Evolutionary conservation across 2,888 invertebrate species (phyloP).

Genomic region (Calephelis perditalis): DNA sequence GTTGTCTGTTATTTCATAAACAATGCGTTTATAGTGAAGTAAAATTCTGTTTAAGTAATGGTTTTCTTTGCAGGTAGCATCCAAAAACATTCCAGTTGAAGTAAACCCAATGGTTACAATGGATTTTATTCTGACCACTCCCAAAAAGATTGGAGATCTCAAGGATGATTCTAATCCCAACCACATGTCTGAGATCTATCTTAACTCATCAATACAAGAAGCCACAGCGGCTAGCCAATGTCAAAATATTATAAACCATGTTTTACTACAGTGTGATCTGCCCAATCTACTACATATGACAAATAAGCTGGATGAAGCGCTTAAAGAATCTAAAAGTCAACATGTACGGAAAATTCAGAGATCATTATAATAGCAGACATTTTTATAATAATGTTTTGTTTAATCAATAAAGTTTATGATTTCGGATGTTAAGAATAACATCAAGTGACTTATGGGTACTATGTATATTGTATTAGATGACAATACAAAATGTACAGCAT

Average conservation of each 20-base stretch:
- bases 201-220: constrained; percentile 50
- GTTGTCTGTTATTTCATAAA: too few relatives aligned
- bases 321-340: constrained; percentile 77
- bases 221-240: constrained; percentile 66
- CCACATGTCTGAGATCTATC: constrained; percentile 32
- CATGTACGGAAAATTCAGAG: constrained; percentile 76
- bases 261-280: constrained; percentile 73
- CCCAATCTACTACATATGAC: constrained; percentile 75
- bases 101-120: constrained; percentile 58
- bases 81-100: constrained; percentile 45
- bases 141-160: constrained; percentile 49
- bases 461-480: too few relatives aligned
- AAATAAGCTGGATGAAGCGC: constrained; percentile 73
- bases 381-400: too few relatives aligned
- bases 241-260: constrained; percentile 55
- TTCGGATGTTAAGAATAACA: neutral
- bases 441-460: too few relatives aligned
- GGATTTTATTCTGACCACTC: constrained; percentile 56
- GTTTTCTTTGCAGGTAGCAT: constrained; percentile 47
- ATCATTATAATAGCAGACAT: constrained; percentile 44
- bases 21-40: neutral
- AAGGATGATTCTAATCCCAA: constrained; percentile 29
- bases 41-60: neutral
- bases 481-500: too few relatives aligned
- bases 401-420: neutral